Evolutionary conservation across 2,797 vertebrate species (phyloP).

Genomic region (Oophaga sylvatica): DNA sequence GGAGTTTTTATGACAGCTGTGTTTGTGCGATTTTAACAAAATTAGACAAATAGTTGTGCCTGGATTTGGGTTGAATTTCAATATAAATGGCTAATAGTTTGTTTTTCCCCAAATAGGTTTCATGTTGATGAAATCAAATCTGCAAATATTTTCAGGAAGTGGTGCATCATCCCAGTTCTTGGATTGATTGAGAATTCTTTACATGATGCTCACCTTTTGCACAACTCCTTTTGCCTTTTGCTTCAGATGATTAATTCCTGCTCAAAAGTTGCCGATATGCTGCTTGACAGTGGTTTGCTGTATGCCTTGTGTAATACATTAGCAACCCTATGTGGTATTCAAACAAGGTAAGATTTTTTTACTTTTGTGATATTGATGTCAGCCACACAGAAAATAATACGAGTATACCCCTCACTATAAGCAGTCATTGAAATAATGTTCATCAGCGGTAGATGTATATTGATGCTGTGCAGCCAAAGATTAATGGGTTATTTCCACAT

Average conservation of each 20-base stretch:
- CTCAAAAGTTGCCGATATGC: slow-evolving; percentile 93
- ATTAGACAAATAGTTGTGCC: no score
- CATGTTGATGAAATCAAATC: slow-evolving; percentile 92
- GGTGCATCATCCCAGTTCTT: slow-evolving; percentile 90
- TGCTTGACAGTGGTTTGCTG: slow-evolving; percentile 94
- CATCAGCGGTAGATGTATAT: no score
- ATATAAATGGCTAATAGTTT: background rate
- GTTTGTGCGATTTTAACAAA: no score
- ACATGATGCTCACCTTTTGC: slow-evolving; percentile 89
- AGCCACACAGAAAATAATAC: background rate
- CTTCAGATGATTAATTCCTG: slow-evolving; percentile 94
- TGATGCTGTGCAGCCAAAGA: no score
- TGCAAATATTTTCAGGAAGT: slow-evolving; percentile 88
- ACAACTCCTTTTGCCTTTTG: slow-evolving; percentile 89
- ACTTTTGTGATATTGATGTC: background rate
- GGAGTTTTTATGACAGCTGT: no score
- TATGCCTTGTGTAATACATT: slow-evolving; percentile 94
- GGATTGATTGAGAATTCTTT: slow-evolving; percentile 95
- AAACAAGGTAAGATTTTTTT: slow-evolving; percentile 84
- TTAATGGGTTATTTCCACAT: no score
- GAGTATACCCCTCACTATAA: background rate
- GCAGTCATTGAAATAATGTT: background rate
- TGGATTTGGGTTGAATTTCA: background rate
- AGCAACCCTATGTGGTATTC: slow-evolving; percentile 92
- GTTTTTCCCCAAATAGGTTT: slow-evolving; percentile 74